Evolutionary conservation across 2,113 vertebrate genomes (phyloP).

Genomic region (Callorhinus ursinus): DNA sequence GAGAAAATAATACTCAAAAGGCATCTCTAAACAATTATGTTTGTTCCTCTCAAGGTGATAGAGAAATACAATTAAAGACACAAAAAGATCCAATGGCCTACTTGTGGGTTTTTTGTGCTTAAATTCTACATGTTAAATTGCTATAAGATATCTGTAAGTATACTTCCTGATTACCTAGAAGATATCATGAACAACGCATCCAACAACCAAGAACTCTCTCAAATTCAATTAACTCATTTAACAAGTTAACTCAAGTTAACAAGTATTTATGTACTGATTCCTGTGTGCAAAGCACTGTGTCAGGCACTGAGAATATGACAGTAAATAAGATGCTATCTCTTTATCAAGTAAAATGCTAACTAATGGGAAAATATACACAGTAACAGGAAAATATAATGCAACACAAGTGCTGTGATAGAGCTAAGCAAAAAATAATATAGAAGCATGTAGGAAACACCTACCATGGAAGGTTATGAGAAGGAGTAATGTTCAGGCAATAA

Average conservation of each 20-base stretch:
- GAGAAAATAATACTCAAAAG: background rate
- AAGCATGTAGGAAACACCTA: background rate
- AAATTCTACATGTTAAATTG: background rate
- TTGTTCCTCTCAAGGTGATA: background rate
- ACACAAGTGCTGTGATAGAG: background rate
- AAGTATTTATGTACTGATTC: background rate
- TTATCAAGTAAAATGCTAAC: background rate
- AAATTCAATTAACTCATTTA: background rate
- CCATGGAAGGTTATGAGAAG: background rate
- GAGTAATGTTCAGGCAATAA: background rate
- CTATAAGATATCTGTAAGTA: background rate
- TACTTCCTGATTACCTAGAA: background rate
- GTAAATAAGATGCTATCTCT: background rate
- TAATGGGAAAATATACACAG: background rate
- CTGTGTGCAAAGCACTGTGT: background rate
- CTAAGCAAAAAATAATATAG: background rate
- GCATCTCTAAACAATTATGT: background rate
- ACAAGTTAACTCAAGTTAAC: background rate
- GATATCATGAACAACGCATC: background rate
- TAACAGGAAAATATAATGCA: background rate
- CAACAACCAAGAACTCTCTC: background rate
- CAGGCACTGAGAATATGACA: background rate
- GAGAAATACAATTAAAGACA: background rate
- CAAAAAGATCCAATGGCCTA: background rate
- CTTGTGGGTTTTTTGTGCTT: background rate